These are phyloP conservation scores for Exocentrus adspersus DNA, from an alignment of 2,888 invertebrate species.

Conservation along the genomic window DNA sequence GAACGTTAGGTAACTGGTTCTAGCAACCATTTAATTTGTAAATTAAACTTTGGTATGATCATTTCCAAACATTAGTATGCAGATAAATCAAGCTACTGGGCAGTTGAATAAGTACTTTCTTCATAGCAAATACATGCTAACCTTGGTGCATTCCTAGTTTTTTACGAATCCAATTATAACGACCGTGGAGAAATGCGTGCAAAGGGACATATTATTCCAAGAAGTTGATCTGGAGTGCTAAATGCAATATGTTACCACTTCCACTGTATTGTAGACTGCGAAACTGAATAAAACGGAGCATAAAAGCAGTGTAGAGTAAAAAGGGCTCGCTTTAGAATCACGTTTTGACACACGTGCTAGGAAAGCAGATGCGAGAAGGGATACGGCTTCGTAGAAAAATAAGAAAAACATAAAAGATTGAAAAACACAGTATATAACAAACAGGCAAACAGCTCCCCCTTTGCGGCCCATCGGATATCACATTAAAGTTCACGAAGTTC, in stretches of 20 bases:
- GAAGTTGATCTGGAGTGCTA: slow-evolving; percentile 28
- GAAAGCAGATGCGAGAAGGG: slow-evolving; percentile 49
- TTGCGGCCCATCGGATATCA: slow-evolving; percentile 42
- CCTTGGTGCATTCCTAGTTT: too few relatives aligned
- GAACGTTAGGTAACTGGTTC: too few relatives aligned
- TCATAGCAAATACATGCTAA: too few relatives aligned
- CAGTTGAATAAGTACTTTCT: neutral
- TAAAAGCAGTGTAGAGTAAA: slow-evolving; percentile 31
- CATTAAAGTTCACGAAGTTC: slow-evolving; percentile 46
- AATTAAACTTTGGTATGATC: too few relatives aligned
- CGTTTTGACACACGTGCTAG: slow-evolving; percentile 47
- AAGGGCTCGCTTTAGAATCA: slow-evolving; percentile 37
- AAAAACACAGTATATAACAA: slow-evolving; percentile 42
- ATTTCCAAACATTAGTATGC: too few relatives aligned
- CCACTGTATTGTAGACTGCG: slow-evolving; percentile 29
- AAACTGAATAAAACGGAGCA: slow-evolving; percentile 39
- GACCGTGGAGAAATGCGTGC: slow-evolving; percentile 1
- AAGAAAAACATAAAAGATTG: slow-evolving; percentile 30
- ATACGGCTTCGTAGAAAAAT: slow-evolving; percentile 45
- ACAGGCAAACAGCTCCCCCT: slow-evolving; percentile 42
- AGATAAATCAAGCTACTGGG: too few relatives aligned
- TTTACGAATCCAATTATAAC: slow-evolving; percentile 17
- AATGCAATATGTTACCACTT: slow-evolving; percentile 28
- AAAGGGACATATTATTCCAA: slow-evolving; percentile 10
- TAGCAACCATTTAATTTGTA: too few relatives aligned